These are phyloP conservation scores for Euleptes europaea DNA, from an alignment of 2,113 vertebrate species.

Conservation along the genomic window DNA sequence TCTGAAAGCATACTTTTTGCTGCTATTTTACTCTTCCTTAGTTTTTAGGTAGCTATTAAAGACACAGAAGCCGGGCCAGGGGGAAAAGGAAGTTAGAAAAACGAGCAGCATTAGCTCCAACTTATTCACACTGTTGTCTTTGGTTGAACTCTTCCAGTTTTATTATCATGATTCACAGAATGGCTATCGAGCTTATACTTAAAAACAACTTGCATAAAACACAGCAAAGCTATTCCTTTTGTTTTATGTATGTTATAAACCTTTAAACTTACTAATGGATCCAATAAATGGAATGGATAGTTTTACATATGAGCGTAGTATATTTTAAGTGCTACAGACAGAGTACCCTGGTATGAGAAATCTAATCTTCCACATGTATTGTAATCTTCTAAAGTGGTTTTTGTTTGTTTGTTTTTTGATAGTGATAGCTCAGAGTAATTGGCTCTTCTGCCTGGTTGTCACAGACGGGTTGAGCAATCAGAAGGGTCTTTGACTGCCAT, in stretches of 20 bases:
- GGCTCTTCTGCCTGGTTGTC: not conserved
- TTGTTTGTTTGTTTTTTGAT: not conserved
- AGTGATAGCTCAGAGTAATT: not conserved
- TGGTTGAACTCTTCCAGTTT: not conserved
- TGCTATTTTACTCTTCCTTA: not conserved
- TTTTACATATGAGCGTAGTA: conserved; percentile 19
- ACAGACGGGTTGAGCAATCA: not conserved
- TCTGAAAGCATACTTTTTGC: too few species aligned
- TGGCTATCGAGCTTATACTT: conserved; percentile 5
- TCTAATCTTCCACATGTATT: not conserved
- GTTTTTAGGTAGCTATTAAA: not conserved
- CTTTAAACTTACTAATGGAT: conserved; percentile 40
- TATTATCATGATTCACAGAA: conserved; percentile 34
- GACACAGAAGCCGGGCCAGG: not conserved
- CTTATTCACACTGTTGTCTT: conserved; percentile 27
- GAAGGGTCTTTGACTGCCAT: not conserved
- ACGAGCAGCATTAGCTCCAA: not conserved
- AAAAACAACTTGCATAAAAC: conserved; percentile 29
- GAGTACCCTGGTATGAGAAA: not conserved
- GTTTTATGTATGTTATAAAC: conserved; percentile 45
- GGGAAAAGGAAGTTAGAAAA: not conserved
- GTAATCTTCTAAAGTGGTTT: not conserved
- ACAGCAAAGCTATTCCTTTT: not conserved
- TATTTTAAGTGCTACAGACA: conserved; percentile 33
- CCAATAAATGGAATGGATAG: conserved; percentile 36